phyloP scores from a whole-genome alignment of 2,113 vertebrate genomes.

The Pelmatolapia mariae region DNA sequence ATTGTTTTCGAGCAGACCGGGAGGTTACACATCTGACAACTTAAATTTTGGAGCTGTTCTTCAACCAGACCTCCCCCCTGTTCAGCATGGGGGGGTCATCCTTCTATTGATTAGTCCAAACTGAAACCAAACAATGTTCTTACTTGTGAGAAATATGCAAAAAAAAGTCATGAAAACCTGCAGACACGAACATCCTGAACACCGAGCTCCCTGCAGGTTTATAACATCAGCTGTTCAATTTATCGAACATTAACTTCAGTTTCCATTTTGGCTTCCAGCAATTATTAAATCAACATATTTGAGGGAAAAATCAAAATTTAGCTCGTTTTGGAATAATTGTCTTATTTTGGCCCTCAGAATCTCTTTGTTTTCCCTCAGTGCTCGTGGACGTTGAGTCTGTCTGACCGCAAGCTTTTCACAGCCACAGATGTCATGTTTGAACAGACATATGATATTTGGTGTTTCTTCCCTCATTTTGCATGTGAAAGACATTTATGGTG shows the following conservation, averaged over 20 bases:
- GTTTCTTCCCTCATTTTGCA: background rate
- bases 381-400: background rate
- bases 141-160: background rate
- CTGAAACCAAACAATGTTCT: background rate
- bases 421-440: background rate
- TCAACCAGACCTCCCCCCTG: background rate
- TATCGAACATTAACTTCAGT: background rate
- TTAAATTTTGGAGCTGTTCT: background rate
- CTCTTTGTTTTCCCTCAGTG: background rate
- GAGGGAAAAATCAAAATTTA: background rate
- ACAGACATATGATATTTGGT: background rate
- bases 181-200: background rate
- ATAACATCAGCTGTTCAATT: background rate
- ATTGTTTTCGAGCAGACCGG: background rate
- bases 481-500: background rate
- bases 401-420: background rate
- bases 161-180: background rate
- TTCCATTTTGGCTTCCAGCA: background rate
- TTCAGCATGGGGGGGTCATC: background rate
- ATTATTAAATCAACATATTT: background rate
- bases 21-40: background rate
- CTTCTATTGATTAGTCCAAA: background rate
- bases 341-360: background rate
- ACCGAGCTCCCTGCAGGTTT: background rate
- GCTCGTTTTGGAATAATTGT: background rate